Evolutionary conservation across 2,888 invertebrate genomes (phyloP).

Genomic region (Drosophila subquinaria): DNA sequence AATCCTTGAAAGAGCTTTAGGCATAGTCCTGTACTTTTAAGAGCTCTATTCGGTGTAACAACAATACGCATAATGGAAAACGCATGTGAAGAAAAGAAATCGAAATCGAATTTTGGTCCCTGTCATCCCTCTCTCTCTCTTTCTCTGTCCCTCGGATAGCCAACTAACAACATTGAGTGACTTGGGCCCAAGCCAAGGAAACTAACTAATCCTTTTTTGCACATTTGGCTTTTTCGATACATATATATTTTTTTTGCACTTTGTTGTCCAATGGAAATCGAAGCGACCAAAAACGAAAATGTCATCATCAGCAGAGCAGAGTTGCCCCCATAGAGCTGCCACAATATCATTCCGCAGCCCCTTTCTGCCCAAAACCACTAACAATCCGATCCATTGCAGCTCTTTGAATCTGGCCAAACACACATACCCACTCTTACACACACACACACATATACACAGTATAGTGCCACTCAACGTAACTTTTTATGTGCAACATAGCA

Average conservation of each 20-base stretch:
- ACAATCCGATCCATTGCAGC: slow-evolving; percentile 58
- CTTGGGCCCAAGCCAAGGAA: slow-evolving; percentile 52
- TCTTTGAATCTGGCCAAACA: slow-evolving; percentile 46
- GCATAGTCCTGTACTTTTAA: slow-evolving; percentile 1
- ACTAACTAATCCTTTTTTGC: slow-evolving; percentile 79
- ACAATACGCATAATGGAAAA: slow-evolving; percentile 49
- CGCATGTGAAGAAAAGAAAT: slow-evolving; percentile 31
- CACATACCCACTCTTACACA: background rate
- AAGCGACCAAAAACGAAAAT: slow-evolving; percentile 74
- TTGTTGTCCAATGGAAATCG: slow-evolving; percentile 62
- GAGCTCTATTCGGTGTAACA: slow-evolving; percentile 34
- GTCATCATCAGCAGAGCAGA: slow-evolving; percentile 74
- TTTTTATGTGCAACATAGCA: slow-evolving; percentile 81
- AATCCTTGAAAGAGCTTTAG: slow-evolving; percentile 1
- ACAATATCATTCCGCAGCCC: background rate
- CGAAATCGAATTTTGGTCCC: slow-evolving; percentile 62
- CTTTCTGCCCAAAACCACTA: slow-evolving; percentile 18
- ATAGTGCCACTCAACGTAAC: slow-evolving; percentile 79
- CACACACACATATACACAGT: background rate
- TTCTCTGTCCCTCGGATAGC: slow-evolving; percentile 5
- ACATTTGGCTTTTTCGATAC: slow-evolving; percentile 56
- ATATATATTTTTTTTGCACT: background rate
- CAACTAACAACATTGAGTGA: slow-evolving; percentile 63
- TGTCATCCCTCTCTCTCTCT: background rate
- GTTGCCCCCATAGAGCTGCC: slow-evolving; percentile 14